A percentile compares a stretch with the other conserved stretches of the same genome.
Evolutionary conservation across 2,113 vertebrate genomes (phyloP).

Genomic region (Dromas ardeola): DNA sequence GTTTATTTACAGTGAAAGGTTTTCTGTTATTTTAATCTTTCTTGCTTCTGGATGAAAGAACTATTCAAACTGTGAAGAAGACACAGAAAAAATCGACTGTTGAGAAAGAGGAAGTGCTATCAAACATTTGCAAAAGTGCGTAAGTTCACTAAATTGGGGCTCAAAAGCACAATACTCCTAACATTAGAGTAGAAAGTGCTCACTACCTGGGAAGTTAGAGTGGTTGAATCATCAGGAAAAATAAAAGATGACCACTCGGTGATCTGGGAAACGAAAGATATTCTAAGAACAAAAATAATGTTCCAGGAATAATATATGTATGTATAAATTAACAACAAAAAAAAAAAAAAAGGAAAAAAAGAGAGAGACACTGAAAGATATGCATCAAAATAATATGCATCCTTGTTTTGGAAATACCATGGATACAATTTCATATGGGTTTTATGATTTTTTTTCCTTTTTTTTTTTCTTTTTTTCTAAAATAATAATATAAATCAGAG

Average conservation of each 20-base stretch:
- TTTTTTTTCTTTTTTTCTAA: background rate
- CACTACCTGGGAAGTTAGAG: background rate
- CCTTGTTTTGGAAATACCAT: background rate
- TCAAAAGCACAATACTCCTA: background rate
- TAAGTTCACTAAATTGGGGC: background rate
- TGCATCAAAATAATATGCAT: background rate
- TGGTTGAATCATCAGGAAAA: background rate
- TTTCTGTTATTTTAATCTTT: background rate
- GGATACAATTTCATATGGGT: background rate
- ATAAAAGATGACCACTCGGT: background rate
- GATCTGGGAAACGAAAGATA: background rate
- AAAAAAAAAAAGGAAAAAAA: background rate
- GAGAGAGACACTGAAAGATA: background rate
- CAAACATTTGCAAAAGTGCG: accelerated
- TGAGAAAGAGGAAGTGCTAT: background rate
- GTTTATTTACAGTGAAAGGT: background rate
- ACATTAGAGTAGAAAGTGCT: background rate
- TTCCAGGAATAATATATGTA: background rate
- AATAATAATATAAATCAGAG: background rate
- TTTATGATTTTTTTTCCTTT: background rate
- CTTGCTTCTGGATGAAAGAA: background rate
- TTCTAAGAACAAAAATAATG: background rate
- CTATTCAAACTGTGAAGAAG: background rate
- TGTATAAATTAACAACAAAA: background rate
- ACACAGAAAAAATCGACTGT: background rate